Evolutionary conservation across 2,113 vertebrate genomes (phyloP), one percentile per base, ranked within the genome.

Genomic region (Elephas maximus): DNA sequence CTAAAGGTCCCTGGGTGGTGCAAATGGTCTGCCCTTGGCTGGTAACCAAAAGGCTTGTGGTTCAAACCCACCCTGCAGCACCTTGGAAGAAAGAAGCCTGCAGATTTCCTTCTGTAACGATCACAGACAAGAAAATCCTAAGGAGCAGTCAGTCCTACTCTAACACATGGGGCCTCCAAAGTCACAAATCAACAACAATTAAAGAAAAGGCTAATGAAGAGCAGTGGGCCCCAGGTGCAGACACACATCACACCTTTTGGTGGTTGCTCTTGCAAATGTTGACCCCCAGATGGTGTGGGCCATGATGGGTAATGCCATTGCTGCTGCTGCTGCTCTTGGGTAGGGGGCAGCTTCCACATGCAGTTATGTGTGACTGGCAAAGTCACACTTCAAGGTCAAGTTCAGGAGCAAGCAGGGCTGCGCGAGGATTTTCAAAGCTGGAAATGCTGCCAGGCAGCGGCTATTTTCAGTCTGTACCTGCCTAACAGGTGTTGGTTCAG

Each of bases 381-480:
- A 44, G 53, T 57, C 60, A 37, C n/a, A 26, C 20, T 0, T 21
- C 28, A 17, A 0, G 1, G 71, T 11, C 21, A 37, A 71, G 67
- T 5, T 8, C 44, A 26, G 67, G 93, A 63, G 33, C 53, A 2
- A 14, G 87, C 78, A 15, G 69, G 57, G 67, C 67, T 1, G 0
- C 5, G 20, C 26, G 57, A 45, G 77, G 80, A 11, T 6, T 23
- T 71, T 41, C 65, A 5, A 0, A 24, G 28, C 15, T 2, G 65
- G 65, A 48, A 14, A 60, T 0, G 45, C 45, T 4, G 44, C 33
- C 12, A 5, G 37, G 37, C 5, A 11, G 20, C 0, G 1, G 23
- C 17, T 15, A 15, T 51, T 60, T 45, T n/a, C 5, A 48, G 28
- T 48, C 37, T 30, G n/a, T 1, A 6, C 18, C 71, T 24, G 41